Base-by-base conservation (phyloP, 2,113 vertebrate species). In the Pipra filicauda region DNA sequence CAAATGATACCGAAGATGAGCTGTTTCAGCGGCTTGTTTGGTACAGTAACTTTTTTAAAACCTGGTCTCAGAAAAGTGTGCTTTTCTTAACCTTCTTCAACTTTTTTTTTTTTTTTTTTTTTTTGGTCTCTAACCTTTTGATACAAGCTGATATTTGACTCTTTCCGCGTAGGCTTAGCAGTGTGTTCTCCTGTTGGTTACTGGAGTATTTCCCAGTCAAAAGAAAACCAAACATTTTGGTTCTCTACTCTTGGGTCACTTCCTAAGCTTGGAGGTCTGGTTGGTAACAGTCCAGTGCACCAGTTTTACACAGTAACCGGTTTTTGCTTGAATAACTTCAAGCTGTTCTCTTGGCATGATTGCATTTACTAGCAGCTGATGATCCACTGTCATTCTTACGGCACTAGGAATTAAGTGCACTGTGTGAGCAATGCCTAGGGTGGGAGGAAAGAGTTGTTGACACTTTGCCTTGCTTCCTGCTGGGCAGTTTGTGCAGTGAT, bases 251-350 rank as follows among this genome's bases (percentile, higher is more conserved):
- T 96, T 2, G 6, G 58, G 79, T 95, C 61, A 46, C 58, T 85
- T 95, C 54, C 18, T 54, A 24, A 87, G 58, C 88, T 91, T 54
- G 80, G 85, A 93, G 79, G 73, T 96, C 85, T 69, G 52, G 37
- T 93, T 96, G 89, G 67, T 94, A 91, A 91, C 43, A 92, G 87
- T 94, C 73, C 62, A 72, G 79, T 93, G 88, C 81, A 96, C 70
- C 89, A 61, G 65, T 94, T 95, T 70, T 96, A 90, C 92, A 89
- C 83, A 70, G n/a, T 89, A 85, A 83, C 70, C 79, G 89, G 54
- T 91, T 94, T 90, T 95, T 96, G 91, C 91, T 93, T 96, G 93
- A 91, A 41, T 81, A 75, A 88, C 35, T 92, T 96, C 89, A 94
- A 88, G 95, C 94, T 93, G 65, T 92, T 97, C 59, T 91, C 86